Conservation (phyloP, 2,888 invertebrate species). For the Neoitamus cyanurus region DNA sequence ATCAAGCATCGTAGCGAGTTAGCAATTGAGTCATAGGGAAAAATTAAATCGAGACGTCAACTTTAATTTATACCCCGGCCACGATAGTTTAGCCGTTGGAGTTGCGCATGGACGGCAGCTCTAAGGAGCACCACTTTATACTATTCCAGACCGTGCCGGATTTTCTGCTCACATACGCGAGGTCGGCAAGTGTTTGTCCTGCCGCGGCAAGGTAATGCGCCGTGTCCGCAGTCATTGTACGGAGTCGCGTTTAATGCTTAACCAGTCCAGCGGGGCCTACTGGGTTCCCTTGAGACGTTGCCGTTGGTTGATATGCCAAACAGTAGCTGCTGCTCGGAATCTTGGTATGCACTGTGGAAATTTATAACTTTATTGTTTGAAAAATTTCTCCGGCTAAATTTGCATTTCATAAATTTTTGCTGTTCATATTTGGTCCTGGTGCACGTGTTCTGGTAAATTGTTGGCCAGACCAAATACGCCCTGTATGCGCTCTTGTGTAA, state of each 20-base stretch:
- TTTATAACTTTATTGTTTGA: constrained; percentile 44
- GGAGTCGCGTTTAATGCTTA: background rate
- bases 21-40: background rate
- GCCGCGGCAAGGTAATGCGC: background rate
- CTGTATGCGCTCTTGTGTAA: background rate
- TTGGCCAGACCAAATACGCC: background rate
- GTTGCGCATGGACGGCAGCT: background rate
- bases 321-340: constrained; percentile 20
- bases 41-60: constrained; percentile 15
- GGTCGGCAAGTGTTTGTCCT: background rate
- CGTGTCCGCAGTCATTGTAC: background rate
- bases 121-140: background rate
- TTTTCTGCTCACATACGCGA: background rate
- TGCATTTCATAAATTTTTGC: constrained; percentile 43
- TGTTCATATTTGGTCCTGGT: constrained; percentile 34
- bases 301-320: constrained; percentile 5
- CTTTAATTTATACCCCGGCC: background rate
- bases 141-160: background rate
- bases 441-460: constrained; percentile 38
- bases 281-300: background rate
- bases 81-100: background rate
- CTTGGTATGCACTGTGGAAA: constrained; percentile 9
- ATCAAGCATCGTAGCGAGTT: background rate
- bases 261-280: background rate
- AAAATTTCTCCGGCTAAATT: constrained; percentile 33